Evolutionary conservation across 2,797 vertebrate genomes (phyloP).

Genomic region (Pelochelys cantorii): DNA sequence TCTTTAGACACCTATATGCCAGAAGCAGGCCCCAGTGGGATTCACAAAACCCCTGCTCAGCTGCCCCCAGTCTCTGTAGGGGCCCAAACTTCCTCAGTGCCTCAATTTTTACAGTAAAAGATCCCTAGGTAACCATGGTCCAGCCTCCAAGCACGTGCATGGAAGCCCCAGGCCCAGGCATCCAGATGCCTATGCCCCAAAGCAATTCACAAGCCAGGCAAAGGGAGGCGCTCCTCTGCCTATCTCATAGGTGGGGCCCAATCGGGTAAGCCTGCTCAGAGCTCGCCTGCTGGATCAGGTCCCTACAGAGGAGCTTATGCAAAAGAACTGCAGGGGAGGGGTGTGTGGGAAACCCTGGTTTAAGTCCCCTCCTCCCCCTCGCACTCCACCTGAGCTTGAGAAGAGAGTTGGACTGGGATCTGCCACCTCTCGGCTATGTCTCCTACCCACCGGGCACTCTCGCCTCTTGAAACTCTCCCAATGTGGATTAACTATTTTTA

Average conservation of each 20-base stretch:
- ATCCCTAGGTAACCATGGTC: not conserved
- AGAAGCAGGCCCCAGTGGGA: not conserved
- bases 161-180: not conserved
- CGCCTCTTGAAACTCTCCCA: not conserved
- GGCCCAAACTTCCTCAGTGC: not conserved
- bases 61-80: not conserved
- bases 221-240: not conserved
- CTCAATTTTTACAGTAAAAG: not conserved
- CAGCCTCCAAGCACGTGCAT: fast-evolving
- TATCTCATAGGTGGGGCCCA: not conserved
- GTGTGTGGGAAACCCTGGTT: not conserved
- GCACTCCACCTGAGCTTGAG: not conserved
- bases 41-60: not conserved
- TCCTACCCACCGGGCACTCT: not conserved
- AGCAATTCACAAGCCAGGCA: not conserved
- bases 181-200: not conserved
- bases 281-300: not conserved
- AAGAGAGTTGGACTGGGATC: not conserved
- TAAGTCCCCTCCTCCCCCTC: no score
- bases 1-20: not conserved
- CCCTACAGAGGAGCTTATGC: not conserved
- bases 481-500: not conserved
- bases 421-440: no score
- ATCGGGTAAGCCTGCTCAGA: not conserved
- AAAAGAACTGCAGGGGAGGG: not conserved